These are phyloP conservation scores for human DNA, from an alignment of 2,113 vertebrate genomes.

Conservation along the genomic window GRCh38 chr1:9497501-9498000, in stretches of 20 bases:
- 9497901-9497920: too few relatives aligned
- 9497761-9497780: neutral
- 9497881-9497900: too few relatives aligned
- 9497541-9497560: neutral
- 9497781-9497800: neutral
- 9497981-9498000: rapidly evolving
- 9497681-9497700: neutral
- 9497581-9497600: neutral
- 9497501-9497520: neutral
- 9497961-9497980: too few relatives aligned
- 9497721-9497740: neutral
- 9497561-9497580: neutral
- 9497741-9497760: neutral
- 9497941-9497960: too few relatives aligned
- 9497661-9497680: neutral
- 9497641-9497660: neutral
- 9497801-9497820: too few relatives aligned
- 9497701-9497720: neutral
- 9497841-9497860: too few relatives aligned
- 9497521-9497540: neutral
- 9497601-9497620: neutral
- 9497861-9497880: too few relatives aligned
- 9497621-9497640: neutral
- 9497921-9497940: too few relatives aligned
- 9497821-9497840: too few relatives aligned